phyloP scores from a whole-genome alignment of 1,140 invertebrate genomes.

The Limonius californicus region DNA sequence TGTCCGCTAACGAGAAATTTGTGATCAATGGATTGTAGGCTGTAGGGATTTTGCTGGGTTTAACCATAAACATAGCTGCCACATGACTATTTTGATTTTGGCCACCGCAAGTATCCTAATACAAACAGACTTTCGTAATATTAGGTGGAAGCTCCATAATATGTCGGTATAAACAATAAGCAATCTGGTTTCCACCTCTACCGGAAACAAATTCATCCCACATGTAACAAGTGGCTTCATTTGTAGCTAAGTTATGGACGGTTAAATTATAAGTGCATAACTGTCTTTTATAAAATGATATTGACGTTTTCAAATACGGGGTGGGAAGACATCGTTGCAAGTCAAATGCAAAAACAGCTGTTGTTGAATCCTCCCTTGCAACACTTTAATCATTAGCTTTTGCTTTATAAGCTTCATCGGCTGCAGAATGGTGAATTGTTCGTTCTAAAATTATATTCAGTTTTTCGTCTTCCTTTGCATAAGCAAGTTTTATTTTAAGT shows the following conservation, averaged over 20 bases:
- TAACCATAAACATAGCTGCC: background rate
- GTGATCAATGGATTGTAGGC: no score
- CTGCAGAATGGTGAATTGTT: no score
- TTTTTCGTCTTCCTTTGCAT: background rate
- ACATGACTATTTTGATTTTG: no score
- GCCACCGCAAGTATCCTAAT: no score
- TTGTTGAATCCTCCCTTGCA: background rate
- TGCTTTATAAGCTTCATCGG: no score
- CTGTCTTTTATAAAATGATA: no score
- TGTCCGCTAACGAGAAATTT: no score
- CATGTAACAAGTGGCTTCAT: no score
- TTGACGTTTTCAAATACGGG: conserved; percentile 10
- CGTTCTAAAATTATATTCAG: background rate
- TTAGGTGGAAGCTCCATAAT: background rate
- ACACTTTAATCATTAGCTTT: background rate
- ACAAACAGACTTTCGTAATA: conserved; percentile 26
- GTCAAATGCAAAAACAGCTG: background rate
- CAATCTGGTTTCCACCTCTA: no score
- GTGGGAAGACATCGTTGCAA: conserved; percentile 2
- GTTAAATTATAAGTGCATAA: conserved; percentile 5
- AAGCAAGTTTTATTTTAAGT: no score
- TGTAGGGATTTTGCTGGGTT: background rate
- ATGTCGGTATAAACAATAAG: conserved; percentile 13
- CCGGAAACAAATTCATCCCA: background rate
- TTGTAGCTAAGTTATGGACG: no score